Evolutionary conservation across 1,140 invertebrate species (phyloP).

Genomic region (Batillaria attramentaria): DNA sequence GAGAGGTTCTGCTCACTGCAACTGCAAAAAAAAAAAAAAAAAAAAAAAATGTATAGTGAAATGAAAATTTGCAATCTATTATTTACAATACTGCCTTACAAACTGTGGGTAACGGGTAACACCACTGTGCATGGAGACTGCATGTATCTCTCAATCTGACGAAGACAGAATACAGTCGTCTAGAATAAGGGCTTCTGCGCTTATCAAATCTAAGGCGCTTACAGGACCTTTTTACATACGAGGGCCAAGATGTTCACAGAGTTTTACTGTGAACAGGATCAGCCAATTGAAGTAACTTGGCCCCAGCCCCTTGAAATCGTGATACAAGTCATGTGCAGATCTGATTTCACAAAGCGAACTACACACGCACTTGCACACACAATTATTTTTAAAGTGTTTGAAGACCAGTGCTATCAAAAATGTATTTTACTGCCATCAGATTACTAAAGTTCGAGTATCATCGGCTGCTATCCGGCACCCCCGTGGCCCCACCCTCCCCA

Average conservation of each 20-base stretch:
- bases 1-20: not conserved
- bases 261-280: not conserved
- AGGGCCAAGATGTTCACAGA: not conserved
- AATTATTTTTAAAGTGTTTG: not conserved
- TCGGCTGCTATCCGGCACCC: conserved; percentile 13
- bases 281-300: not conserved
- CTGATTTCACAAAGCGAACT: not conserved
- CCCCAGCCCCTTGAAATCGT: not conserved
- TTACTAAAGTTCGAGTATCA: conserved; percentile 28
- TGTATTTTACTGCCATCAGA: conserved; percentile 29
- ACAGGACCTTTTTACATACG: no score
- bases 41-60: not conserved
- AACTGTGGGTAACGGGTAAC: no score
- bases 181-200: no score
- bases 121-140: no score
- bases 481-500: conserved; percentile 5
- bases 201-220: no score
- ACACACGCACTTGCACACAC: not conserved
- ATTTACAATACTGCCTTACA: no score
- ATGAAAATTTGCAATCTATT: not conserved
- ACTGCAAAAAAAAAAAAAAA: not conserved
- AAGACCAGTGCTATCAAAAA: not conserved
- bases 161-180: no score
- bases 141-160: no score
- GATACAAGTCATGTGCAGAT: not conserved